Evolutionary conservation across 2,888 invertebrate genomes (phyloP).

Genomic region (Dasypogon diadema): DNA sequence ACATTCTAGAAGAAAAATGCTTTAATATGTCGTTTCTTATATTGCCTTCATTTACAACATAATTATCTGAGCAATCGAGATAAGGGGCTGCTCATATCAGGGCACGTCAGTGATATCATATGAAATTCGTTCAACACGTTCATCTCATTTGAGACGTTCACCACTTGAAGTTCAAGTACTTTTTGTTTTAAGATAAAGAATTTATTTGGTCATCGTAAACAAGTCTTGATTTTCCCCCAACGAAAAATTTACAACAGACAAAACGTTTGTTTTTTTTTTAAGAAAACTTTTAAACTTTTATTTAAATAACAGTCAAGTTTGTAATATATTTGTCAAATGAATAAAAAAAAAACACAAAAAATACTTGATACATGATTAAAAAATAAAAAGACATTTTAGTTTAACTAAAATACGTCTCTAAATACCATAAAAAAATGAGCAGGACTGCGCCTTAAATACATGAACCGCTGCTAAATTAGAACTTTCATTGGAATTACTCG

Average conservation of each 20-base stretch:
- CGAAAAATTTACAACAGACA: not conserved
- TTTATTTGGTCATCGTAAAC: not conserved
- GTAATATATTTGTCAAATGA: slow-evolving; percentile 33
- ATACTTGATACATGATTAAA: not conserved
- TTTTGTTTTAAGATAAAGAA: not conserved
- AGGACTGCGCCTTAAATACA: slow-evolving; percentile 17
- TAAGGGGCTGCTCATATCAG: no score
- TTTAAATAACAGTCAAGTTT: slow-evolving; percentile 41
- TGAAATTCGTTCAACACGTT: not conserved
- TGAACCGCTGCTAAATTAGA: not conserved
- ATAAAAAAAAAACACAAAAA: slow-evolving; percentile 35
- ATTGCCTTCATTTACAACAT: no score
- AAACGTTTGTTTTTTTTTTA: not conserved
- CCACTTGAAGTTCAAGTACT: no score
- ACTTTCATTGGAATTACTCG: not conserved
- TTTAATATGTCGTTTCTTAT: no score
- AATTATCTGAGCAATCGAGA: no score
- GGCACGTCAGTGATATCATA: not conserved
- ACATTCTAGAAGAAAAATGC: no score
- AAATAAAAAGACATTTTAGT: slow-evolving; percentile 24
- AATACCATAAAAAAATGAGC: slow-evolving; percentile 12
- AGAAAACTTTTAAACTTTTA: slow-evolving; percentile 41
- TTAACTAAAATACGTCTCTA: slow-evolving; percentile 32
- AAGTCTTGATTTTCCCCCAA: not conserved
- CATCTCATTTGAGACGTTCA: not conserved